These are phyloP conservation scores for Gallinago paraguaiae DNA, from an alignment of 2,113 vertebrate species.

Conservation along the genomic window DNA sequence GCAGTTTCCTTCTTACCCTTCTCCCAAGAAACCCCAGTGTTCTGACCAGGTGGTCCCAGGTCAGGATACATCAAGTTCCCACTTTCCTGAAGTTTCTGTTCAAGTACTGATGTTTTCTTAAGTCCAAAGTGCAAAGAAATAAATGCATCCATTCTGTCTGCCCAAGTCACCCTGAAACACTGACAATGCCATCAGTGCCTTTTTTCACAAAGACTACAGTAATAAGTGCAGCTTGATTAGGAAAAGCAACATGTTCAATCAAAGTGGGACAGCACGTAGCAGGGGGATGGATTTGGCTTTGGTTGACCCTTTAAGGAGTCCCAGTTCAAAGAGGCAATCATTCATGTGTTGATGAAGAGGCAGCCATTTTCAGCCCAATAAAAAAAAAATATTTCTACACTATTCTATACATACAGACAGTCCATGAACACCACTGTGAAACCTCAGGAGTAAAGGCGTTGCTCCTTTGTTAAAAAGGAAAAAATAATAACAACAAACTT, in stretches of 20 bases:
- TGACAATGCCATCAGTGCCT: background rate
- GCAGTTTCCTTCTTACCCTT: background rate
- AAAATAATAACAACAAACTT: background rate
- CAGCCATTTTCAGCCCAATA: background rate
- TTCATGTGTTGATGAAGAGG: background rate
- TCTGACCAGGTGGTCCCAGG: background rate
- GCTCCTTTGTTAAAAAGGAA: background rate
- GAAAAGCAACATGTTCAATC: fast-evolving
- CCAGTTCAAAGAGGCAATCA: background rate
- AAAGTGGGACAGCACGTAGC: background rate
- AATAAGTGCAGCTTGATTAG: background rate
- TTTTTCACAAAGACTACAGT: background rate
- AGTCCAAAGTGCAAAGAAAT: background rate
- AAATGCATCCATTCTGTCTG: background rate
- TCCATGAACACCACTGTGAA: background rate
- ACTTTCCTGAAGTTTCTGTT: background rate
- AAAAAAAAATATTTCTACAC: background rate
- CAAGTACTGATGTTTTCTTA: fast-evolving
- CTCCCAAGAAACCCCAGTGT: background rate
- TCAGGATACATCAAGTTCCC: background rate
- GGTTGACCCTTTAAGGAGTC: background rate
- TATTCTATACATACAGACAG: background rate
- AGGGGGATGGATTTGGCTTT: background rate
- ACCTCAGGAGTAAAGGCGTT: background rate
- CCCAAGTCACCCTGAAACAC: background rate